Percentiles rank a stretch among this genome's conserved stretches.
These are phyloP conservation scores for Ramphastos sulfuratus DNA, from an alignment of 2,113 vertebrate species.

Conservation along the genomic window DNA sequence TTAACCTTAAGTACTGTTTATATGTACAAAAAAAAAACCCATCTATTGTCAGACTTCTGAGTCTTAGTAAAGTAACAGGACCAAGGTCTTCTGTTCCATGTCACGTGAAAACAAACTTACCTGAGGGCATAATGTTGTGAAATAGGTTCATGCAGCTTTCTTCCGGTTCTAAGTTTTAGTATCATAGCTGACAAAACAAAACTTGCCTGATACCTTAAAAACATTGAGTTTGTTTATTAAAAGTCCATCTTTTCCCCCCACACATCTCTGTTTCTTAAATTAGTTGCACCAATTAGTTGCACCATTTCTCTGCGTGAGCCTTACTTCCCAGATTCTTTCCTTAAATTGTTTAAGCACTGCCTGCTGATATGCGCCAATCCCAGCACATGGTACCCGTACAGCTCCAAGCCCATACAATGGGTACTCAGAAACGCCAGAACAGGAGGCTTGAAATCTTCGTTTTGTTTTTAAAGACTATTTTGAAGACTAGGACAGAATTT, in stretches of 20 bases:
- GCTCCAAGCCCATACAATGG: not conserved
- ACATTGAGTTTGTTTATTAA: not conserved
- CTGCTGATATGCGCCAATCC: not conserved
- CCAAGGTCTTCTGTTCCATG: not conserved
- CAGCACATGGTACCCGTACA: not conserved
- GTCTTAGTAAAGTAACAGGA: not conserved
- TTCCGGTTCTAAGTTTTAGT: not conserved
- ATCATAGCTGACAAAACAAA: not conserved
- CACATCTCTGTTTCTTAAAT: not conserved
- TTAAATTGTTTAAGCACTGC: not conserved
- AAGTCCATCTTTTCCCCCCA: not conserved
- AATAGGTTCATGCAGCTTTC: not conserved
- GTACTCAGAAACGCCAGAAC: not conserved
- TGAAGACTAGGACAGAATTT: not conserved
- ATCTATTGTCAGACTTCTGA: not conserved
- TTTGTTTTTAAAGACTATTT: not conserved
- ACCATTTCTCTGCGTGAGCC: not conserved
- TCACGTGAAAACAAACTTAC: not conserved
- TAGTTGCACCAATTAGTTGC: not conserved
- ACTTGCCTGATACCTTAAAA: not conserved
- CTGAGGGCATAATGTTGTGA: not conserved
- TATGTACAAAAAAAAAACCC: not conserved
- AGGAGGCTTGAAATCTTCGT: not conserved
- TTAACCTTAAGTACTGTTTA: constrained; percentile 1
- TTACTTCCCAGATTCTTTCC: not conserved